Evolutionary conservation across 2,113 vertebrate genomes (phyloP).

Genomic region (Lonchura striata): DNA sequence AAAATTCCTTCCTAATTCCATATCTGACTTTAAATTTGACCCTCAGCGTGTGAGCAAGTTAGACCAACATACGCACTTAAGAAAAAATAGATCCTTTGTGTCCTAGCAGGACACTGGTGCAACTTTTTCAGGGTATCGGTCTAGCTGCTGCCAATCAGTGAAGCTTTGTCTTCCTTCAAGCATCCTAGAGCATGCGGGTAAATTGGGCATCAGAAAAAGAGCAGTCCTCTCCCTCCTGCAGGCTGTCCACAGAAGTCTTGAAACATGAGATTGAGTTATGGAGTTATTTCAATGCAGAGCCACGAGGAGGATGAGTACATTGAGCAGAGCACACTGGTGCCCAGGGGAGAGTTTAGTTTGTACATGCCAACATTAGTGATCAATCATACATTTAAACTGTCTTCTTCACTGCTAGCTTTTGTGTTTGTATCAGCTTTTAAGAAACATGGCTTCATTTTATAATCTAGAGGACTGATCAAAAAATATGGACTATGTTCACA

Average conservation of each 20-base stretch:
- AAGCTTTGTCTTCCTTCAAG: conserved; percentile 17
- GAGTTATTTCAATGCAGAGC: neutral
- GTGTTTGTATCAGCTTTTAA: neutral
- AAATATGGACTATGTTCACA: neutral
- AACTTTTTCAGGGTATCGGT: conserved; percentile 34
- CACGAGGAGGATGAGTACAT: neutral
- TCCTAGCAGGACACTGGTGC: conserved; percentile 14
- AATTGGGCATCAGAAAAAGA: conserved; percentile 23
- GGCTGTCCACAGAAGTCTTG: conserved; percentile 14
- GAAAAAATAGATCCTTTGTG: conserved; percentile 45
- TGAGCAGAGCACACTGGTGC: neutral
- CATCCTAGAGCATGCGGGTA: neutral
- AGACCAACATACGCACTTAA: conserved; percentile 51
- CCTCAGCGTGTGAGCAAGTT: conserved; percentile 59
- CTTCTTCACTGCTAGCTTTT: neutral
- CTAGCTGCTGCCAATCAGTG: conserved; percentile 33
- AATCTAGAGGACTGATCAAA: neutral
- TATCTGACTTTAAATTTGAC: conserved; percentile 71
- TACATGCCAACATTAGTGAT: neutral
- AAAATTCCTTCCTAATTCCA: conserved; percentile 71
- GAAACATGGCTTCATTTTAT: neutral
- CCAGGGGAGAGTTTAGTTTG: neutral
- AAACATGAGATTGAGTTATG: conserved; percentile 5
- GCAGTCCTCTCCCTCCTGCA: neutral
- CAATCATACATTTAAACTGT: neutral